Conservation (phyloP, 2,888 invertebrate genomes). For the Xanthostigma xanthostigma region DNA sequence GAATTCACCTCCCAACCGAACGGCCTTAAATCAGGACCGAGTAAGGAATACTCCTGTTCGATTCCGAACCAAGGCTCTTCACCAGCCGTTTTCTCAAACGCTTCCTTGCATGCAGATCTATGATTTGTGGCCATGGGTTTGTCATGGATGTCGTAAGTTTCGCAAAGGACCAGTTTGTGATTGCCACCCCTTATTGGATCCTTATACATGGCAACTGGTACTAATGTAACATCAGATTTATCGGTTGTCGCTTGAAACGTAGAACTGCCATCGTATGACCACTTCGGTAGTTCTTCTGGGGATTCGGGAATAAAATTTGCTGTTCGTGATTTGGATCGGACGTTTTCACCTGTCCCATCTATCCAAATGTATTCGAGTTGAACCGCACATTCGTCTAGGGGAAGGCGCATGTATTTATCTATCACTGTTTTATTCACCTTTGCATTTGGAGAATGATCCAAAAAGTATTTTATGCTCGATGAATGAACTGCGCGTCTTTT, state of each 20-base stretch:
- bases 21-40: slow-evolving; percentile 43
- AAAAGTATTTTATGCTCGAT: background rate
- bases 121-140: slow-evolving; percentile 43
- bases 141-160: slow-evolving; percentile 52
- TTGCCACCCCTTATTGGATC: slow-evolving; percentile 66
- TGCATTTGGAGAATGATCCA: slow-evolving; percentile 20
- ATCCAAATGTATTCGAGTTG: slow-evolving; percentile 56
- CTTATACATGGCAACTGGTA: slow-evolving; percentile 62
- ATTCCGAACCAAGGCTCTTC: slow-evolving; percentile 60
- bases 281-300: slow-evolving; percentile 47
- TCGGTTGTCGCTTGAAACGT: slow-evolving; percentile 47
- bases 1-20: slow-evolving; percentile 58
- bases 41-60: slow-evolving; percentile 48
- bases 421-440: slow-evolving; percentile 32
- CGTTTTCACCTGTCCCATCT: slow-evolving; percentile 49
- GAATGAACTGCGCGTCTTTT: too few relatives aligned
- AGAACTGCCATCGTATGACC: slow-evolving; percentile 64
- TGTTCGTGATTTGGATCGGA: slow-evolving; percentile 51
- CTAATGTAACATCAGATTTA: slow-evolving; percentile 58
- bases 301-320: slow-evolving; percentile 43
- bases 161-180: slow-evolving; percentile 61
- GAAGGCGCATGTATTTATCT: slow-evolving; percentile 41
- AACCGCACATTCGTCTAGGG: slow-evolving; percentile 33
- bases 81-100: slow-evolving; percentile 40
- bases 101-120: slow-evolving; percentile 31